Conservation (phyloP, 2,888 invertebrate species). For the Spicauda simplicius region DNA sequence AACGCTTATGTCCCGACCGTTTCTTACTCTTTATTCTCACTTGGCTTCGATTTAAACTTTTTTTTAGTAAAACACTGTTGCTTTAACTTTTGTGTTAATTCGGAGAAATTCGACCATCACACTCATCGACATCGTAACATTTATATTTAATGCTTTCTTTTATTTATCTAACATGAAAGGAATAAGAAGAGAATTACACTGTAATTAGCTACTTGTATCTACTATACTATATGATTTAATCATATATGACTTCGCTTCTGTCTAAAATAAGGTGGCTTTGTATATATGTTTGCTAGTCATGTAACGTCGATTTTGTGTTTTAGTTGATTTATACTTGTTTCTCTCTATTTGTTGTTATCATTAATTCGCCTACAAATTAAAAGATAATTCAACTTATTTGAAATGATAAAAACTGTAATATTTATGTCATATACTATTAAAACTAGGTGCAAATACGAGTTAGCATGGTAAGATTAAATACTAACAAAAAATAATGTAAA, state of each 20-base stretch:
- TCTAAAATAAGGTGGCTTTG: no score
- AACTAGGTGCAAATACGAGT: no score
- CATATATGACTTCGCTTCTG: no score
- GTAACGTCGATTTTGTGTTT: no score
- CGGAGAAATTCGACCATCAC: not conserved
- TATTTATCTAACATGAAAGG: not conserved
- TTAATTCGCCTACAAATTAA: no score
- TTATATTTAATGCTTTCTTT: constrained; percentile 18
- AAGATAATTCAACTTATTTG: no score
- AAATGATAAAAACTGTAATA: no score
- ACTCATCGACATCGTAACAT: constrained; percentile 15
- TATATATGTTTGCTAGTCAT: no score
- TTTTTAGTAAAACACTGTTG: constrained; percentile 18
- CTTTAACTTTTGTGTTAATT: constrained; percentile 2
- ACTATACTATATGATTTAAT: no score
- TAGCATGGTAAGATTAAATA: not conserved
- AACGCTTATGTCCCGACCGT: constrained; percentile 13
- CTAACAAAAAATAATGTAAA: not conserved
- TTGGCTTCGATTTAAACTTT: constrained; percentile 24
- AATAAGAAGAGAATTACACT: not conserved
- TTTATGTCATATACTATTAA: no score
- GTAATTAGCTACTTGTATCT: not conserved
- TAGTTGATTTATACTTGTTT: no score
- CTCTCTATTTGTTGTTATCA: no score
- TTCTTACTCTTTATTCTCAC: constrained; percentile 25